Evolutionary conservation across 2,797 vertebrate genomes (phyloP), one percentile per base, ranked within the genome.

Genomic region (Poliocrania exsul): DNA sequence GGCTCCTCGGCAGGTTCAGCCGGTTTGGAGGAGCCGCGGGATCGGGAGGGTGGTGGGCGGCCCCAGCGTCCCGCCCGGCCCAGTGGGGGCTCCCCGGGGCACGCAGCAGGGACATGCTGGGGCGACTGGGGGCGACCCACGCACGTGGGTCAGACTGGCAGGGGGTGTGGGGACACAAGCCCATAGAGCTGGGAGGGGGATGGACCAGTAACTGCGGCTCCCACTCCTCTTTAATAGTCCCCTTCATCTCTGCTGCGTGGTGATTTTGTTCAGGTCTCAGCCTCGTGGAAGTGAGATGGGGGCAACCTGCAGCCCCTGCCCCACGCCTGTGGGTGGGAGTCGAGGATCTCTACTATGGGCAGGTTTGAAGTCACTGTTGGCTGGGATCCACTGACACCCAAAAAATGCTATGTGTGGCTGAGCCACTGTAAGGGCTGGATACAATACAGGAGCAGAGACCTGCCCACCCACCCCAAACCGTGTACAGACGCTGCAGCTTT

Each of bases 191-290:
- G 51, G 25, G 16, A 62, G 18, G 17, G 28, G 5, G 10, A 16
- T 10, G 60, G 60, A 70, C 8, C 38, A 69, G 54, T 65, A 92
- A 50, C 6, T 47, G 38, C 2, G 5, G 19, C 11, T 66, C 18
- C 1, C 19, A 29, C 20, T 16, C 1, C 1, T 1, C 4, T 4
- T 15, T 3, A 29, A 4, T 33, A 7, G 3, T 47, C 2, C 2
- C 7, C 24, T 26, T 83, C 20, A 2, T 46, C 42, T 50, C 21
- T 58, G 47, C 69, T 57, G 40, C 0, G 58, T n/a, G 73, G 18
- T 81, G 88, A 90, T 50, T 84, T 88, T 79, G 42, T 44, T 88
- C 62, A 10, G 47, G 50, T 79, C 57, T 92, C 77, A 66, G 83
- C 69, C 42, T 42, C 10, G 1, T 13, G 35, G n/a, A 28, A 70